Conservation (phyloP, 2,797 vertebrate species). For the Dromococcyx pavoninus region DNA sequence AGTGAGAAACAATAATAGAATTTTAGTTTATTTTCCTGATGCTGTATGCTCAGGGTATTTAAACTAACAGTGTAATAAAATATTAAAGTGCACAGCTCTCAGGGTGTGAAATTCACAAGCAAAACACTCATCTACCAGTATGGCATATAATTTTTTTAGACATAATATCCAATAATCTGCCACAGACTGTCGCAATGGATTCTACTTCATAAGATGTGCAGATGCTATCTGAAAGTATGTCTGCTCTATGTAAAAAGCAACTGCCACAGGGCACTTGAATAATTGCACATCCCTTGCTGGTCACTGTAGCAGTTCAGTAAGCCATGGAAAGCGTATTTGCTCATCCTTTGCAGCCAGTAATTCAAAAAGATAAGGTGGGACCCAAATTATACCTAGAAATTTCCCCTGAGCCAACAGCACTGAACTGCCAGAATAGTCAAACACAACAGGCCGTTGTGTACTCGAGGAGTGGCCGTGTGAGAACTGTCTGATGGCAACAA, state of each 20-base stretch:
- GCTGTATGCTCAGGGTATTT: conserved; percentile 35
- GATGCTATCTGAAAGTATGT: neutral
- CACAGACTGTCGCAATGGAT: conserved; percentile 1
- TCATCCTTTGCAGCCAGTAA: neutral
- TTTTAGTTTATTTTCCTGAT: conserved; percentile 57
- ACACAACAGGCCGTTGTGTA: rapidly evolving
- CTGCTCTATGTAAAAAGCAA: conserved; percentile 46
- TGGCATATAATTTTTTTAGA: conserved; percentile 56
- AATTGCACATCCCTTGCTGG: conserved; percentile 35
- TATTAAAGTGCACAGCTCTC: conserved; percentile 59
- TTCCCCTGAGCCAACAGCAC: neutral
- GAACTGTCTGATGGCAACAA: neutral
- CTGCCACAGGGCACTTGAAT: conserved; percentile 62
- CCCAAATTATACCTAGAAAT: neutral
- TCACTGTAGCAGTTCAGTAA: neutral
- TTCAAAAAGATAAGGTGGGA: neutral
- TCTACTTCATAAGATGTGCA: neutral
- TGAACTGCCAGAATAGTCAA: neutral
- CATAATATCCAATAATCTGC: conserved; percentile 59
- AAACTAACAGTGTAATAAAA: conserved; percentile 53
- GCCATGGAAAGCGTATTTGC: neutral
- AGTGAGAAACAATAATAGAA: conserved; percentile 54
- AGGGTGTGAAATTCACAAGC: conserved; percentile 62
- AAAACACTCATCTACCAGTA: conserved; percentile 47
- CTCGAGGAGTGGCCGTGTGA: rapidly evolving